These are phyloP conservation scores for Leptopilina drosophilae DNA, from an alignment of 2,888 invertebrate genomes.

Conservation along the genomic window DNA sequence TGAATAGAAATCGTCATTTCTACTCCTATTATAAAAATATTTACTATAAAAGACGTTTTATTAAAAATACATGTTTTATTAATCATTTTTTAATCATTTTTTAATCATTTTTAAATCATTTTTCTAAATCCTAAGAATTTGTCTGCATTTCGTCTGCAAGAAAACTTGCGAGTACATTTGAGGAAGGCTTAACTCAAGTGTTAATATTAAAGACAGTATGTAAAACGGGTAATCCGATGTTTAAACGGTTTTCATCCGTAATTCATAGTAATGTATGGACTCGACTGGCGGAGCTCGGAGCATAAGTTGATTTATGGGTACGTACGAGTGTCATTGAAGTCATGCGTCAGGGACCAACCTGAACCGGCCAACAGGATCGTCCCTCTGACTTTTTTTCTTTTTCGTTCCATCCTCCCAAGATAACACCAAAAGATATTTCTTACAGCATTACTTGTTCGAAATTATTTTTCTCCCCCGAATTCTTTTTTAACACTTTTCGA, in stretches of 20 bases:
- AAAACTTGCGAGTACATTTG: slow-evolving; percentile 47
- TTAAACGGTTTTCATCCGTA: slow-evolving; percentile 75
- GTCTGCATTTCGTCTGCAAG: not conserved
- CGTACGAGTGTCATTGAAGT: slow-evolving; percentile 74
- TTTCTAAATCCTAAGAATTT: slow-evolving; percentile 16
- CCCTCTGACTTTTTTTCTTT: slow-evolving; percentile 22
- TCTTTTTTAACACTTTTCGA: no score
- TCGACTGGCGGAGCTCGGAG: slow-evolving; percentile 66
- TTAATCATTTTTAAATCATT: no score
- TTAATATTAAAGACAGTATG: slow-evolving; percentile 74
- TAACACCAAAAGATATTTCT: not conserved
- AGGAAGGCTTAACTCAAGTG: slow-evolving; percentile 64
- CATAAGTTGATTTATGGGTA: slow-evolving; percentile 73
- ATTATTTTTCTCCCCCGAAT: no score
- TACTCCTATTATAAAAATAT: no score
- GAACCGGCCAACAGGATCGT: slow-evolving; percentile 38
- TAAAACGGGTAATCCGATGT: slow-evolving; percentile 75
- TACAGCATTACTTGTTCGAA: not conserved
- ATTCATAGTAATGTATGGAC: slow-evolving; percentile 75
- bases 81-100: no score
- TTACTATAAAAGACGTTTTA: no score
- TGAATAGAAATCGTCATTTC: no score
- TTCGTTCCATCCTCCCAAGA: not conserved
- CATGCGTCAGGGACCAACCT: slow-evolving; percentile 59
- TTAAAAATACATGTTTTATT: no score